Percentiles rank a stretch among this genome's conserved stretches.
Evolutionary conservation across 2,797 vertebrate genomes (phyloP).

Genomic region (Rhabdomys pumilio): DNA sequence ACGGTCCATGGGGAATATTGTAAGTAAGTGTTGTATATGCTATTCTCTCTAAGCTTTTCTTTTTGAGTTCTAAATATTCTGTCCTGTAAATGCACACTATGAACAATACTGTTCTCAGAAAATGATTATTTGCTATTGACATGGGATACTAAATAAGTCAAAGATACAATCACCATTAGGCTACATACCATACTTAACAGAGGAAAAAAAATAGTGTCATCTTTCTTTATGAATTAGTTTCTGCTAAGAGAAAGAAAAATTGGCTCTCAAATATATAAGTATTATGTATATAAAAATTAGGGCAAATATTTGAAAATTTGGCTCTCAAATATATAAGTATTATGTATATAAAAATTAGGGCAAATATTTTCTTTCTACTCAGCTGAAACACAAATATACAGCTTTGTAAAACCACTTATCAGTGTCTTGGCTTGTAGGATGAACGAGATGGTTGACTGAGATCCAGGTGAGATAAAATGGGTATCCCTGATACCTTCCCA

Average conservation of each 20-base stretch:
- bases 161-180: background rate
- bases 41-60: background rate
- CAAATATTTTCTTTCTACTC: constrained; percentile 19
- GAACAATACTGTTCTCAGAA: constrained; percentile 3
- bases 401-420: background rate
- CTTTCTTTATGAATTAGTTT: background rate
- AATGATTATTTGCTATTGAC: background rate
- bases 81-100: background rate
- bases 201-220: background rate
- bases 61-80: constrained; percentile 29
- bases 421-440: background rate
- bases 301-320: constrained; percentile 4
- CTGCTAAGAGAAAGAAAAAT: constrained; percentile 7
- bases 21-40: background rate
- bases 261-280: background rate
- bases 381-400: background rate
- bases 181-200: background rate
- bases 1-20: background rate
- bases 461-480: background rate
- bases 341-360: background rate
- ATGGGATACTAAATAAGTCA: background rate
- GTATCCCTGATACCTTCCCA: background rate
- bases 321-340: background rate
- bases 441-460: background rate
- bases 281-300: background rate